Base-by-base conservation (phyloP, 2,888 invertebrate species). In the Drosophila affinis region DNA sequence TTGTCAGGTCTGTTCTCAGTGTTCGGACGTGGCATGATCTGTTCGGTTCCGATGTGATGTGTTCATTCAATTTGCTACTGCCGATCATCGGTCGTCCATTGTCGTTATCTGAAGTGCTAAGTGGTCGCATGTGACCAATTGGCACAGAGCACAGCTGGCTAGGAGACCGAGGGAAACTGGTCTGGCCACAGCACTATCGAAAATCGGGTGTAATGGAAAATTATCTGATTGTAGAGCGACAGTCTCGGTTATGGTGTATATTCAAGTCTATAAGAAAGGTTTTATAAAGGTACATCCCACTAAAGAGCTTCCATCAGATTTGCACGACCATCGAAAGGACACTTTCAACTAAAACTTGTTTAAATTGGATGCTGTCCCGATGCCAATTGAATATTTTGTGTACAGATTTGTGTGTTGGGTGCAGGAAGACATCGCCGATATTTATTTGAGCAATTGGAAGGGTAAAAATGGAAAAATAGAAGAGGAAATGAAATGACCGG, bases 401-500 rank as follows among this genome's bases (percentile, higher is more conserved):
- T 62, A 45, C 62, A 32, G 5, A 32, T 32, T 32, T 32, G 32
- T 32, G 32, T 32, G 10, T 1, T 9, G 32, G 9, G 3, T 10
- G 32, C 3, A 27, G 27, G 27, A 27, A 27, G 27, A 27, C 27
- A 7, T 7, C 27, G 7, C 14, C 24, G 57, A 29, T 27, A 44
- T 63, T 51, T 17, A 17, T 39, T 27, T 6, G 32, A 32, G 49
- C 55, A 39, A 39, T 39, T 39, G 6, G 39, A 39, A 39, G 39
- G 39, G 39, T 39, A n/a, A 39, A 10, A 39, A n/a, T 39, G 29
- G 68, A 67, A 68, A 64, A 64, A 69, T 62, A 67, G 61, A 10
- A 74, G 62, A 76, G 87, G 87, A 88, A 86, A 86, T 86, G 87
- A 87, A 86, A 88, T 86, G 85, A 79, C 89, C 89, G 85, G 85